Base-by-base conservation (phyloP, 2,888 invertebrate genomes). In the Lasius fuliginosus region DNA sequence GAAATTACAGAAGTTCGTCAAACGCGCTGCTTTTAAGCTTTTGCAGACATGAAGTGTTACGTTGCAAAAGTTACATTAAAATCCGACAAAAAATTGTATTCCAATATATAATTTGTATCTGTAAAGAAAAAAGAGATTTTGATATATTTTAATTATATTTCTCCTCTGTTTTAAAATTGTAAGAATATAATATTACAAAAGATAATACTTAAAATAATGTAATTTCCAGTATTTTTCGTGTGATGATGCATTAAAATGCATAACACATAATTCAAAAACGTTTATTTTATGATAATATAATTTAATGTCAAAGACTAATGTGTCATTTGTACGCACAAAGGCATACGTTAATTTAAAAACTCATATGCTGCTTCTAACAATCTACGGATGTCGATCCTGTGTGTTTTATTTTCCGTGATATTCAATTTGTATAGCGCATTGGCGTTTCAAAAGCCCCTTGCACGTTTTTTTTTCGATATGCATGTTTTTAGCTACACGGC, bases 231-330 rank as follows among this genome's bases (percentile, higher is more conserved):
- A 5, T 40, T 15, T 64, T 56, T 60, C 30, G 12, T 77, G 15
- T 12, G 30, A 68, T 60, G 9, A 8, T 40, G 67, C n/a, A n/a
- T 76, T 77, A 9, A 56, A 56, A 77, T 9, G 68, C 11, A 11
- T 65, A 64, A 76, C 40, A 18, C 40, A 67, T 67, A 67, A 68
- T 77, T 68, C 9, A 77, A 77, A 40, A 77, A n/a, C 15, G 9
- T 56, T 76, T 56, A 56, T 18, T 27, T 30, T 56, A 40, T 68
- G 30, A 40, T 56, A 77, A 77, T 68, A 9, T 40, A 77, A 23
- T 68, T 56, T 77, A 77, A 77, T 68, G 68, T 68, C 76, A 77
- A 56, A 77, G 76, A 68, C 76, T 68, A 77, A 77, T 77, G 40
- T 67, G 30, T 77, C 30, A 12, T 68, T 76, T 67, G 67, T 67